Evolutionary conservation across 1,140 invertebrate genomes (phyloP).

Genomic region (Portunus trituberculatus): DNA sequence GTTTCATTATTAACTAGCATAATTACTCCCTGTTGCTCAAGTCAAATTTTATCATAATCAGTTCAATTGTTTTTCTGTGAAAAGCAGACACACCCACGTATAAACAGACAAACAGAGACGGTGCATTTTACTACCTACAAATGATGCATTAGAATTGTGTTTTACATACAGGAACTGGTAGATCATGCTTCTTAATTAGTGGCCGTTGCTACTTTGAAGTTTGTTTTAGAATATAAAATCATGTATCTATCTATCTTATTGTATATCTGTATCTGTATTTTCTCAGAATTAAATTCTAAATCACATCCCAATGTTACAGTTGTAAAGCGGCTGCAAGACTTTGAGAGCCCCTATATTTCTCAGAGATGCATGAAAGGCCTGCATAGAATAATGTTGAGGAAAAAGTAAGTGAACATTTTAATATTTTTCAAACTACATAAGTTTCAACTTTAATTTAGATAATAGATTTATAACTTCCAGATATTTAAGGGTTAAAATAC

Average conservation of each 20-base stretch:
- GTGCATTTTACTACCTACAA: too few species aligned
- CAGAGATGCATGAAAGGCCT: slow-evolving; percentile 85
- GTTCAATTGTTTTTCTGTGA: too few species aligned
- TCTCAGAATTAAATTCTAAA: too few species aligned
- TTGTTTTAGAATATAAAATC: background rate
- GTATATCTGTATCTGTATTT: background rate
- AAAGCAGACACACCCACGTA: too few species aligned
- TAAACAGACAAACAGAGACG: too few species aligned
- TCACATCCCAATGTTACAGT: slow-evolving; percentile 82
- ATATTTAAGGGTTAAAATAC: background rate
- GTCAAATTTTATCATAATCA: too few species aligned
- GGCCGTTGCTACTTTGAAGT: too few species aligned
- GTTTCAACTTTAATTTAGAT: background rate
- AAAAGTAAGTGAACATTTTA: slow-evolving; percentile 83
- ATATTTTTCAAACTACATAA: slow-evolving; percentile 37
- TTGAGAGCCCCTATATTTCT: slow-evolving; percentile 97
- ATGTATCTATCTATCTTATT: background rate
- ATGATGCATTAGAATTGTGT: too few species aligned
- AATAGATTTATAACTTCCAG: background rate
- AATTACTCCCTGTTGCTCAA: too few species aligned
- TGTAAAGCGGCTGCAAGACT: slow-evolving; percentile 93
- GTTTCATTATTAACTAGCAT: too few species aligned
- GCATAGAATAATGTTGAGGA: slow-evolving; percentile 88
- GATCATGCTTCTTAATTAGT: too few species aligned
- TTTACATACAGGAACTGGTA: too few species aligned